Evolutionary conservation across 1,140 invertebrate species (phyloP), one percentile per base, ranked within the genome.

Genomic region (Dryas iulia): DNA sequence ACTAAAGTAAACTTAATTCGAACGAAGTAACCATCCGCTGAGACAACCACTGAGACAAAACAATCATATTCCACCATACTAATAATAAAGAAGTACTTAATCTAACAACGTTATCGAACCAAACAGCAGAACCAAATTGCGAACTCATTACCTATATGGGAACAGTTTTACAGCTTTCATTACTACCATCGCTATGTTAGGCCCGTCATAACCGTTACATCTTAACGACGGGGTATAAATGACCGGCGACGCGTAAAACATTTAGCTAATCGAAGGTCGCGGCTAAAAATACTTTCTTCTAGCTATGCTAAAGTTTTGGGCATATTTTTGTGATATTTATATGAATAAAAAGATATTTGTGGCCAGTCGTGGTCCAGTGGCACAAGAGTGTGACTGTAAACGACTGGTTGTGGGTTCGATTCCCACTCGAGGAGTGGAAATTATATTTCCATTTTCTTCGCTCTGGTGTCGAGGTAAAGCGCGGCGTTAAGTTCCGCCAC

Each of bases 181-280:
- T 63, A 56, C 59, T 56, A 72, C 69, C 71, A 69, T 69, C 72
- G 71, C 65, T 75, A 72, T 59, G 73, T 61, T 35, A 24, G 53
- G 59, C 11, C 74, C 68, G 69, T 77, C 83, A 84, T 89, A 87
- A 86, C 85, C 77, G 78, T 87, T 82, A 82, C 78, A 72, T 68
- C 54, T 81, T 86, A 87, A 87, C 83, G 87, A 78, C 69, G 79
- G 79, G 79, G 78, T 81, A 76, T 81, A 78, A 82, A 86, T 82
- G 78, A 69, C 77, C 78, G 77, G 58, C 73, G 73, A 73, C 71
- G 76, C 77, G 82, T 84, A 82, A 83, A 82, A 83, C 83, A 84
- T 89, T 89, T 81, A 83, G 84, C 79, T 89, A 84, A 87, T 86
- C 76, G 78, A 78, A 80, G 79, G 83, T 78, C 76, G 57, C 61